phyloP scores from a whole-genome alignment of 1,140 invertebrate genomes.

The Halictus rubicundus region DNA sequence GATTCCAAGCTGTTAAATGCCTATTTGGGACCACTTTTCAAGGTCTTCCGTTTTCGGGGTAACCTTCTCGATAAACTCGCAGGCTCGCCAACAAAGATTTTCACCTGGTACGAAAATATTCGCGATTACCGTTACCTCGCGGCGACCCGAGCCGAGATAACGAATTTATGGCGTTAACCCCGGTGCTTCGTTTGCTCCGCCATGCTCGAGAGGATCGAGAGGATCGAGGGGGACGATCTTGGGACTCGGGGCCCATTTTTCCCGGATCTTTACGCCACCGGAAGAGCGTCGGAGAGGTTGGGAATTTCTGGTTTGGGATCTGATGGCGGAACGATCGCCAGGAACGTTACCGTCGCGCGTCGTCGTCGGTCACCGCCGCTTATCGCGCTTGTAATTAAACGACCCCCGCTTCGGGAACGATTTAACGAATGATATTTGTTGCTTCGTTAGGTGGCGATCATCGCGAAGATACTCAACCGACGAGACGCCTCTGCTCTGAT shows the following conservation, averaged over 20 bases:
- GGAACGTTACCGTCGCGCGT: background rate
- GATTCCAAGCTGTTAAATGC: too few species aligned
- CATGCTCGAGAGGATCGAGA: background rate
- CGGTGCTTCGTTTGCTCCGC: background rate
- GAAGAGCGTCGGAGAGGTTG: background rate
- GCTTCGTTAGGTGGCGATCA: background rate
- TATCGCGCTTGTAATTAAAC: background rate
- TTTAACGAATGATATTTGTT: slow-evolving; percentile 3
- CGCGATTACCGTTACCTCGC: background rate
- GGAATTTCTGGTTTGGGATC: background rate
- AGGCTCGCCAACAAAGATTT: background rate
- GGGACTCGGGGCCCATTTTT: background rate
- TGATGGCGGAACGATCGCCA: background rate
- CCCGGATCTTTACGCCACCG: background rate
- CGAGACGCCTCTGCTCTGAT: background rate
- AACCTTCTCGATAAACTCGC: background rate
- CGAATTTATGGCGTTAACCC: slow-evolving; percentile 1
- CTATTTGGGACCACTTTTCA: too few species aligned
- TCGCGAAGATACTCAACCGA: background rate
- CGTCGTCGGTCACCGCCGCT: background rate
- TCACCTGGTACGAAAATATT: background rate
- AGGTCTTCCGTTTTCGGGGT: too few species aligned
- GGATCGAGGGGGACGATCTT: background rate
- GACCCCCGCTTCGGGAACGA: background rate
- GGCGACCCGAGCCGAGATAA: background rate